Evolutionary conservation across 1,140 invertebrate genomes (phyloP).

Genomic region (Eupeodes corollae): DNA sequence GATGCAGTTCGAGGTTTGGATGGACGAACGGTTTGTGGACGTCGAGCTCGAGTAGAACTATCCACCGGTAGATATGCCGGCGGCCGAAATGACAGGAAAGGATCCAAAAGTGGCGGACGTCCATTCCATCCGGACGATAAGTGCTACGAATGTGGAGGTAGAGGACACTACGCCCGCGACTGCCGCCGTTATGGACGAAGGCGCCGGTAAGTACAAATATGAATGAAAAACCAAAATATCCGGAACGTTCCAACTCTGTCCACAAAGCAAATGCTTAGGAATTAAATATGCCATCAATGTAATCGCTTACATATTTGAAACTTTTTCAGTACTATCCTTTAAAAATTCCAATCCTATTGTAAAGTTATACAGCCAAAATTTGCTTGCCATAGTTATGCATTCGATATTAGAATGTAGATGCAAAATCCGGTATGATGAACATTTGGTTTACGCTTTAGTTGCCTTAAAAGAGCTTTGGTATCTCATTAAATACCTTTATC

Average conservation of each 20-base stretch:
- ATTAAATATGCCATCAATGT: neutral
- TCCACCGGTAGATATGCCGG: slow-evolving; percentile 73
- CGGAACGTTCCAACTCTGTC: slow-evolving; percentile 1
- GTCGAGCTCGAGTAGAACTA: slow-evolving; percentile 81
- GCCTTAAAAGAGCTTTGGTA: no score
- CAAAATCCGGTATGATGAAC: no score
- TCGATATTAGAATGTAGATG: no score
- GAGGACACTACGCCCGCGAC: slow-evolving; percentile 84
- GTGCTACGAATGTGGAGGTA: slow-evolving; percentile 85
- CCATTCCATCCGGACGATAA: slow-evolving; percentile 62
- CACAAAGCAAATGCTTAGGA: slow-evolving; percentile 1
- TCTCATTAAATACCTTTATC: no score
- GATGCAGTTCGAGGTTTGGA: slow-evolving; percentile 69
- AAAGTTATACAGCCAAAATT: no score
- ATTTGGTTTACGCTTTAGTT: no score
- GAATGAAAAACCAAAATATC: slow-evolving; percentile 42
- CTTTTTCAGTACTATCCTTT: slow-evolving; percentile 38
- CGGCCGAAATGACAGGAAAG: slow-evolving; percentile 40
- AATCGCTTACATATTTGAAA: neutral
- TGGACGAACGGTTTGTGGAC: slow-evolving; percentile 73
- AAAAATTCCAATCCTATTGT: no score
- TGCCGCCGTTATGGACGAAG: slow-evolving; percentile 54
- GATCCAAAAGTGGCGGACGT: slow-evolving; percentile 42
- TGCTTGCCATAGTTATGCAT: no score
- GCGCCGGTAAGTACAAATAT: slow-evolving; percentile 32